These are phyloP conservation scores for Ailurus styani DNA, from an alignment of 2,113 vertebrate species.

Conservation along the genomic window DNA sequence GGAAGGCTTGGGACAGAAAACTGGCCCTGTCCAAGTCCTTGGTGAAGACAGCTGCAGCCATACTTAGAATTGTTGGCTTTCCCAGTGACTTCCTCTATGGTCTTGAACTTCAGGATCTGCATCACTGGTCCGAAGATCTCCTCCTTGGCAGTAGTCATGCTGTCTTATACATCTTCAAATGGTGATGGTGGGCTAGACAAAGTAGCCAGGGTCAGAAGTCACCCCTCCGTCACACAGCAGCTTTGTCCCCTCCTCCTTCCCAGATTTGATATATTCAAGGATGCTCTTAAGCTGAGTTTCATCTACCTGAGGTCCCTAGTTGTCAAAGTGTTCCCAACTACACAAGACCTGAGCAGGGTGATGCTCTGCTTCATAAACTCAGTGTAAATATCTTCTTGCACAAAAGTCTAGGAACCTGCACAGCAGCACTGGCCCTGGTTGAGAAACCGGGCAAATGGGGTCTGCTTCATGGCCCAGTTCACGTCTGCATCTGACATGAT, in stretches of 20 bases:
- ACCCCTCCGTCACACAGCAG: slow-evolving; percentile 91
- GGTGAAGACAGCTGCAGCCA: slow-evolving; percentile 92
- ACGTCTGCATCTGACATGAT: slow-evolving; percentile 93
- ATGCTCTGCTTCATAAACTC: slow-evolving; percentile 94
- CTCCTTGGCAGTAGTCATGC: slow-evolving; percentile 92
- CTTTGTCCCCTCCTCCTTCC: slow-evolving; percentile 92
- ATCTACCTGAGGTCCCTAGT: slow-evolving; percentile 89
- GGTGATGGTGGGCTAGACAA: slow-evolving; percentile 91
- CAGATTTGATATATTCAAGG: slow-evolving; percentile 90
- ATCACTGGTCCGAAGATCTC: slow-evolving; percentile 99
- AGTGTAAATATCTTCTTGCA: slow-evolving; percentile 91
- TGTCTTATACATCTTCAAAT: slow-evolving; percentile 88
- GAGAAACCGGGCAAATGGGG: slow-evolving; percentile 95
- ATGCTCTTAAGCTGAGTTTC: slow-evolving; percentile 95
- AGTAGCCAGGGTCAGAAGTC: slow-evolving; percentile 92
- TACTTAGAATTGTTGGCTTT: slow-evolving; percentile 92
- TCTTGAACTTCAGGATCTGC: slow-evolving; percentile 96
- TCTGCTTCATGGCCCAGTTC: slow-evolving; percentile 94
- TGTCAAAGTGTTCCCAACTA: slow-evolving; percentile 95
- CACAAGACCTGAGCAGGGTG: slow-evolving; percentile 86
- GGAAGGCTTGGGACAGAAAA: slow-evolving; percentile 88
- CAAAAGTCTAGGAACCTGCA: slow-evolving; percentile 92
- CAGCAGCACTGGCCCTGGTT: slow-evolving; percentile 98
- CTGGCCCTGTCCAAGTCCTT: slow-evolving; percentile 92
- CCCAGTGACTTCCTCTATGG: slow-evolving; percentile 90